Conservation (phyloP, 2,888 invertebrate genomes). For the Uropetala carovei region DNA sequence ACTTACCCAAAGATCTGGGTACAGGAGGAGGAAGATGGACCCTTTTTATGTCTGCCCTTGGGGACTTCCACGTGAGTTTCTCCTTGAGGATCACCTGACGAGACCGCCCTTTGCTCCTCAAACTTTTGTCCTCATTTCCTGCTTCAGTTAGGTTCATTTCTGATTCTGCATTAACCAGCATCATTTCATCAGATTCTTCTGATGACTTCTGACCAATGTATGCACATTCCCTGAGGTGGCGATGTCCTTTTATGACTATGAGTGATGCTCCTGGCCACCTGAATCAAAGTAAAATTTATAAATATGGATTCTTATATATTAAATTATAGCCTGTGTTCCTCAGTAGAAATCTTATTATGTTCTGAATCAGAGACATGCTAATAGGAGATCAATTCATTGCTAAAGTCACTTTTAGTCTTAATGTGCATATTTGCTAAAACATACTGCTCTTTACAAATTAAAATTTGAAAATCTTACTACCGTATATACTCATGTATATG, state of each 20-base stretch:
- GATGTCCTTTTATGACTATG: constrained; percentile 86
- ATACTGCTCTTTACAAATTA: too few relatives aligned
- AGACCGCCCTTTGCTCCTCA: not conserved
- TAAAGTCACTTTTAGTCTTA: not conserved
- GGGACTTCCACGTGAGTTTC: constrained; percentile 36
- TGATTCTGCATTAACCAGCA: constrained; percentile 75
- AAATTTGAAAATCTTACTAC: too few relatives aligned
- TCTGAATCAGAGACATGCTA: not conserved
- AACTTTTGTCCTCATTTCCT: constrained; percentile 19
- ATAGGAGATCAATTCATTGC: not conserved
- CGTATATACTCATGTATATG: too few relatives aligned
- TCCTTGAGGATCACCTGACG: constrained; percentile 47
- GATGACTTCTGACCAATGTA: constrained; percentile 89
- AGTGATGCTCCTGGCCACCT: constrained; percentile 88
- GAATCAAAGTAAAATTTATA: constrained; percentile 39
- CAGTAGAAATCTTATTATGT: not conserved
- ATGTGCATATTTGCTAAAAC: too few relatives aligned
- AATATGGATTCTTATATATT: too few relatives aligned
- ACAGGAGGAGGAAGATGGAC: not conserved
- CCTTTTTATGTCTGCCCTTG: not conserved
- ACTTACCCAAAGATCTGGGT: not conserved
- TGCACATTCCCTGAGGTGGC: constrained; percentile 86
- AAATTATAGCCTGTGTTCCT: too few relatives aligned
- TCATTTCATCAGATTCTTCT: constrained; percentile 84
- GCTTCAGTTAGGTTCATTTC: constrained; percentile 10